Conservation (phyloP, 1,140 invertebrate genomes). For the Drosophila erecta region DNA sequence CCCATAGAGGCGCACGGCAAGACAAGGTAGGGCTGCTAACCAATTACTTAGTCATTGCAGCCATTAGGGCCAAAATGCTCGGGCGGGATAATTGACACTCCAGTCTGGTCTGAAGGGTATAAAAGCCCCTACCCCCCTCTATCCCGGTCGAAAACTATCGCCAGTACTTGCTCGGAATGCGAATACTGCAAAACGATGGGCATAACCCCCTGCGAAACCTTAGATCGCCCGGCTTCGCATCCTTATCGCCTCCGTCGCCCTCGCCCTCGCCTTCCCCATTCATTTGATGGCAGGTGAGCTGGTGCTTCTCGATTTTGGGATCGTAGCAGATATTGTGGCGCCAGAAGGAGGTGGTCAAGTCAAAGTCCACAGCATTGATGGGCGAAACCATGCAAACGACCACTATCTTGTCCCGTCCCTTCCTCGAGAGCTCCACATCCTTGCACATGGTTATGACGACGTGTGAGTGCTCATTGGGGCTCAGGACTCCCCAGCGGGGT, state of each 20-base stretch:
- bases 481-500: conserved; percentile 32
- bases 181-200: not conserved
- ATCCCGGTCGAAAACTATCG: conserved; percentile 11
- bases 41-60: conserved; percentile 47
- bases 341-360: conserved; percentile 30
- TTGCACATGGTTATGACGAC: conserved; percentile 12
- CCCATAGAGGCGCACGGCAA: conserved; percentile 11
- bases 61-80: conserved; percentile 22
- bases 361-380: conserved; percentile 30
- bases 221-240: not conserved
- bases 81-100: conserved; percentile 22
- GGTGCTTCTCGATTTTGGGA: conserved; percentile 37
- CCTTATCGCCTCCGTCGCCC: not conserved
- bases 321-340: conserved; percentile 44
- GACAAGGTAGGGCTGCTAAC: conserved; percentile 22
- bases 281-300: conserved; percentile 24
- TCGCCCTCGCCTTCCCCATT: not conserved
- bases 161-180: conserved; percentile 16
- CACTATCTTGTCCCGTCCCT: conserved; percentile 34
- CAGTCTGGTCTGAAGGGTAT: not conserved
- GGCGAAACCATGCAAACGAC: conserved; percentile 42
- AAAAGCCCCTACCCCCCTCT: too few relatives aligned
- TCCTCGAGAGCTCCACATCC: conserved; percentile 30
- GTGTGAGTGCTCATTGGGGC: conserved; percentile 1
- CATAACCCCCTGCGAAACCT: not conserved